Evolutionary conservation across 2,888 invertebrate genomes (phyloP).

Genomic region (Autographa gamma): DNA sequence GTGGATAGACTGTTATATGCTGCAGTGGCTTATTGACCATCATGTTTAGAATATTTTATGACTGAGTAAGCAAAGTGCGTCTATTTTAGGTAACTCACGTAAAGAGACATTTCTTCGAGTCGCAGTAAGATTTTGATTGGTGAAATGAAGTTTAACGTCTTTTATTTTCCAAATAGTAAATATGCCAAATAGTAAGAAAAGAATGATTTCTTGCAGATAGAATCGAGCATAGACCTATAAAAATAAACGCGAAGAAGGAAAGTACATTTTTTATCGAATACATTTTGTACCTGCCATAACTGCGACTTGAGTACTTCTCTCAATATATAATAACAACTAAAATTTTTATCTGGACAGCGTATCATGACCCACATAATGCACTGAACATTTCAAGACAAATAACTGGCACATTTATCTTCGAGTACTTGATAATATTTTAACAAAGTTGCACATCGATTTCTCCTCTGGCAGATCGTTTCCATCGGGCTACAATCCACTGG

Average conservation of each 20-base stretch:
- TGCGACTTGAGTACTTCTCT: too few relatives aligned
- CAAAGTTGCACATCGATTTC: constrained; percentile 52
- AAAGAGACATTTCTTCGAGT: too few relatives aligned
- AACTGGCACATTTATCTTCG: constrained; percentile 6
- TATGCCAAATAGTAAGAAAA: too few relatives aligned
- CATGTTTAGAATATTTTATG: background rate
- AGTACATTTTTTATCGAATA: too few relatives aligned
- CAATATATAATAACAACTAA: background rate
- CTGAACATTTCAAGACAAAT: background rate
- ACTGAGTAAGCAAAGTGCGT: background rate
- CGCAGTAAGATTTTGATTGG: too few relatives aligned
- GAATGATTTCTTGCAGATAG: too few relatives aligned
- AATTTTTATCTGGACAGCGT: background rate
- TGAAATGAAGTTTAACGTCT: too few relatives aligned
- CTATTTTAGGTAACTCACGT: too few relatives aligned
- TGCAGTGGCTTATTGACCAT: background rate
- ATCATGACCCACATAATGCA: background rate
- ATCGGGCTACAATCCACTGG: constrained; percentile 54
- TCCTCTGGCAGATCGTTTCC: constrained; percentile 58
- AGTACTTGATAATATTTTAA: constrained; percentile 43
- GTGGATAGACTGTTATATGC: background rate
- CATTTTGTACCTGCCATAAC: too few relatives aligned
- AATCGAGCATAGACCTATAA: too few relatives aligned
- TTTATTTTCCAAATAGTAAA: too few relatives aligned
- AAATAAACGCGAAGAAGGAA: too few relatives aligned